Percentiles rank a stretch among this genome's conserved stretches.
phyloP scores from a whole-genome alignment of 1,140 invertebrate species.

The Campodea augens region DNA sequence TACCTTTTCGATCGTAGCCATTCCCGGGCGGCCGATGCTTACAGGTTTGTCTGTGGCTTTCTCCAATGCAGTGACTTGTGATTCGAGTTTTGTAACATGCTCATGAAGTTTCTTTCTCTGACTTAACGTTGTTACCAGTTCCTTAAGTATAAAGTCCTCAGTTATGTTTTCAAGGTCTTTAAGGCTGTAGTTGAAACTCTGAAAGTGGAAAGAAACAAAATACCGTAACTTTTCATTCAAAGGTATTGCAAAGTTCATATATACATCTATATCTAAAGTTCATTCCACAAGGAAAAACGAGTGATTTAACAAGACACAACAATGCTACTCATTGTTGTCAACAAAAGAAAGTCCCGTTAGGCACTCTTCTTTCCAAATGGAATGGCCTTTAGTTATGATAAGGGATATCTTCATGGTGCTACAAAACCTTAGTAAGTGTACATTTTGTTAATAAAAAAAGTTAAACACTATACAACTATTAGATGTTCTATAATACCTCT shows the following conservation, averaged over 20 bases:
- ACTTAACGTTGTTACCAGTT: constrained; percentile 59
- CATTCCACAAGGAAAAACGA: too few species aligned
- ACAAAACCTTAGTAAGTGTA: too few species aligned
- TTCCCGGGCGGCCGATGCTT: constrained; percentile 12
- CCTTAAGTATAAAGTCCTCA: constrained; percentile 59
- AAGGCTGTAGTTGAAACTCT: constrained; percentile 3
- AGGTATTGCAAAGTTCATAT: neutral
- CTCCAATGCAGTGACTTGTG: constrained; percentile 51
- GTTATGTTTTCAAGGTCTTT: constrained; percentile 14
- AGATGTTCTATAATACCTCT: too few species aligned
- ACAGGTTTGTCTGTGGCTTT: constrained; percentile 41
- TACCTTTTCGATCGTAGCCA: constrained; percentile 3
- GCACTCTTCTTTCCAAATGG: too few species aligned
- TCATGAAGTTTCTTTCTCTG: constrained; percentile 60
- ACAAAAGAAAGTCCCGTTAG: too few species aligned
- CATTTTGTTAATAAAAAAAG: too few species aligned
- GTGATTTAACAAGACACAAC: too few species aligned
- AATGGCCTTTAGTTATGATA: too few species aligned
- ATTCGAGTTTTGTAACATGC: constrained; percentile 51
- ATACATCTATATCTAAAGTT: neutral
- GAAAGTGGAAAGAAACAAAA: constrained; percentile 1
- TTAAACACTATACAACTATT: too few species aligned
- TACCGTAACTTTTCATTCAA: neutral
- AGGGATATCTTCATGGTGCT: too few species aligned
- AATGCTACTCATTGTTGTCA: too few species aligned